Evolutionary conservation across 2,797 vertebrate species (phyloP), one percentile per base, ranked within the genome.

Genomic region (Oryzias sinensis): DNA sequence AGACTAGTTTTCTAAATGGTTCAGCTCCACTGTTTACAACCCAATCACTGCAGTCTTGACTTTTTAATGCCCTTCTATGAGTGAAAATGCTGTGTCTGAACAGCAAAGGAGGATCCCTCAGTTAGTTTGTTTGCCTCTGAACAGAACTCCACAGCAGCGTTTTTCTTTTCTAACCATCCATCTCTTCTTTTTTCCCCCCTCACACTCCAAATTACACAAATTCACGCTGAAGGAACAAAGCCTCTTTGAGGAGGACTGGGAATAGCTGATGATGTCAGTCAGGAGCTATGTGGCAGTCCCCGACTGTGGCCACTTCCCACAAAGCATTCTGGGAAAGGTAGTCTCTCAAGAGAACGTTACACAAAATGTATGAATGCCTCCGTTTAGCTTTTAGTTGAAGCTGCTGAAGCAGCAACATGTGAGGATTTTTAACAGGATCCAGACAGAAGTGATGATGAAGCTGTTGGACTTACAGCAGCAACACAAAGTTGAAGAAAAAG

Each of bases 291-390:
- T 79, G 71, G 80, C 69, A 70, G 69, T 55, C 14, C 20, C 61
- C 15, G 42, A 60, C 51, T 53, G 59, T 52, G 44, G 70, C 75
- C 65, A 56, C 63, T 74, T 74, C 44, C 63, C 25, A 70, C 81
- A 87, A 78, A 79, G 89, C 89, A 88, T 87, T 85, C 84, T 85
- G 87, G 84, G 85, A 89, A 81, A 89, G 53, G 85, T 75, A 74
- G 68, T 62, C 55, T 14, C 45, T 43, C 56, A 66, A 53, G 24
- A 53, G 33, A 33, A 62, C 43, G 43, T 25, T 15, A 55, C 5
- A 41, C 50, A 59, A 56, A 29, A 46, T n/a, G n/a, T 53, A 22
- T 44, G n/a, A 40, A 42, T 45, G 52, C 41, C 20, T 22, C 20
- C 20, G 20, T 22, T 22, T 22, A 22, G 20, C 20, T 22, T 22